These are phyloP conservation scores for Meiosimyza decipiens DNA, from an alignment of 2,888 invertebrate genomes.

Conservation along the genomic window DNA sequence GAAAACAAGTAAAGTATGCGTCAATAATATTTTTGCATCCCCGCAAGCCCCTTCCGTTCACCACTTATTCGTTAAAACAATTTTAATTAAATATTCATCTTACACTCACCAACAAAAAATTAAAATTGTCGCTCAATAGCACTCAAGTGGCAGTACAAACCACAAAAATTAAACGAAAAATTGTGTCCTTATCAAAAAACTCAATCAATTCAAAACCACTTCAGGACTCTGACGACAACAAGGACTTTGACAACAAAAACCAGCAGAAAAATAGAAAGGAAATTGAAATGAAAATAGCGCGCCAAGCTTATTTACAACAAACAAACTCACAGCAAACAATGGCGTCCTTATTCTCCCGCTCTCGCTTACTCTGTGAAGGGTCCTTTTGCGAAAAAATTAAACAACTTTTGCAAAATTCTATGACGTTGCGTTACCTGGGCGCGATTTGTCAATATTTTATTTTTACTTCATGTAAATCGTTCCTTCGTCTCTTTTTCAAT, in stretches of 20 bases:
- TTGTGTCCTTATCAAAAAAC: conserved; percentile 19
- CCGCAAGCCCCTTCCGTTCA: too few species aligned
- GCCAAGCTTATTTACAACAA: conserved; percentile 27
- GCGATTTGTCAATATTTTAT: conserved; percentile 22
- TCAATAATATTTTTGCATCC: too few species aligned
- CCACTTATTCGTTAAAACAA: too few species aligned
- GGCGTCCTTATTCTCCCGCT: neutral
- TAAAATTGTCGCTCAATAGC: neutral
- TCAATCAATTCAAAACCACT: conserved; percentile 29
- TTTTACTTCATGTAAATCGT: neutral
- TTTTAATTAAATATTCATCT: too few species aligned
- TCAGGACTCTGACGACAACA: neutral
- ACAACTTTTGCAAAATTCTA: conserved; percentile 24
- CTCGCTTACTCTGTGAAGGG: neutral
- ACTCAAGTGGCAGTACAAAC: neutral
- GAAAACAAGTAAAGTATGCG: too few species aligned
- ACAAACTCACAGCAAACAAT: conserved; percentile 9
- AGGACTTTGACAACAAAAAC: neutral
- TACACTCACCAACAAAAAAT: too few species aligned
- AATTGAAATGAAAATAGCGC: conserved; percentile 27
- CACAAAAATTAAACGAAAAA: neutral
- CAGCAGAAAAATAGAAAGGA: conserved; percentile 6
- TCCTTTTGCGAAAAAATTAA: conserved; percentile 23
- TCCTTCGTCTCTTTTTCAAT: neutral
- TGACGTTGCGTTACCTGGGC: neutral